Percentiles rank a stretch among this genome's conserved stretches.
Evolutionary conservation across 2,113 vertebrate species (phyloP).

Genomic region (Macroglossus sobrinus): DNA sequence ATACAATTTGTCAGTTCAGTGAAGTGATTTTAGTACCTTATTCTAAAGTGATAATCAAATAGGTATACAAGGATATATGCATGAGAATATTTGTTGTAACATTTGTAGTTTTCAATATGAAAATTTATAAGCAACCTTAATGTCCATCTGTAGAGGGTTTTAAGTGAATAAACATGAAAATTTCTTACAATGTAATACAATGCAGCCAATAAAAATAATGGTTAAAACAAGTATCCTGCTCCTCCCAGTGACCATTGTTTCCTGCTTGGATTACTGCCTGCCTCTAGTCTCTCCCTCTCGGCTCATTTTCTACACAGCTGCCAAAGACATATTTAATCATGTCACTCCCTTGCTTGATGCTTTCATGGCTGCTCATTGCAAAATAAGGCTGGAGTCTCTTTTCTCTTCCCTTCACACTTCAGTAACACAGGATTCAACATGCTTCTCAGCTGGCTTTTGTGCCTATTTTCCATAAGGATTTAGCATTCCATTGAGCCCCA

Average conservation of each 20-base stretch:
- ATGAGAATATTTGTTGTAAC: background rate
- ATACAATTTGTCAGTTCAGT: background rate
- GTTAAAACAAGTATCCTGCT: background rate
- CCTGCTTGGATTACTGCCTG: background rate
- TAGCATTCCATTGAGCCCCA: background rate
- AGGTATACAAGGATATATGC: background rate
- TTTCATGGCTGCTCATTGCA: background rate
- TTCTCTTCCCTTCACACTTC: background rate
- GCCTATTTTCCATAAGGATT: background rate
- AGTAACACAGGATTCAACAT: background rate
- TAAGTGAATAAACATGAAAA: slow-evolving; percentile 4
- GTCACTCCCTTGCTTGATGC: background rate
- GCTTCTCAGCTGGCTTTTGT: background rate
- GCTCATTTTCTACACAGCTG: background rate
- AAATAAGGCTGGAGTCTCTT: background rate
- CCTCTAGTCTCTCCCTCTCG: background rate
- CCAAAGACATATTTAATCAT: background rate
- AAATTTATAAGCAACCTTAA: background rate
- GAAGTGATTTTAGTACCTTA: background rate
- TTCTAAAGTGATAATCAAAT: background rate
- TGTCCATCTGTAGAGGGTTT: background rate
- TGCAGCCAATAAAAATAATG: slow-evolving; percentile 10
- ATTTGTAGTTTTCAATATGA: background rate
- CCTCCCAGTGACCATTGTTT: background rate
- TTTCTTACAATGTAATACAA: background rate